phyloP scores from a whole-genome alignment of 2,888 invertebrate species.

The Tolmerus cingulatus region DNA sequence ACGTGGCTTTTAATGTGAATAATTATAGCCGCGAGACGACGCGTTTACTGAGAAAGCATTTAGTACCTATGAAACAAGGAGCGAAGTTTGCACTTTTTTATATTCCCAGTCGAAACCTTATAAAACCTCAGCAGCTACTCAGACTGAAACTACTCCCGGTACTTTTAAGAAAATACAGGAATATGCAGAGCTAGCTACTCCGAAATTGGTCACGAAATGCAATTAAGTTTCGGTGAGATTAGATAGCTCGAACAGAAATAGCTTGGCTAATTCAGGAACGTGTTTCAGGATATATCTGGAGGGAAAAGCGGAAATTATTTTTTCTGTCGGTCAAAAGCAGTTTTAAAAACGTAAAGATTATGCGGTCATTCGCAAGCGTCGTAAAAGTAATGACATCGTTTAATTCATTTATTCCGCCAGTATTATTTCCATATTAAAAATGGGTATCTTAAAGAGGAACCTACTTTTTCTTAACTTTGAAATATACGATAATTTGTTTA shows the following conservation, averaged over 20 bases:
- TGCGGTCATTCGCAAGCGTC: background rate
- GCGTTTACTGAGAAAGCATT: conserved; percentile 21
- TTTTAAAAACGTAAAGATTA: background rate
- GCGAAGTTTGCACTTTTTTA: background rate
- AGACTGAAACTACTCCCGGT: background rate
- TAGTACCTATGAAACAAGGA: background rate
- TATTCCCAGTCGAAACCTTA: background rate
- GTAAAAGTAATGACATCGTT: background rate
- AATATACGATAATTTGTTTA: background rate
- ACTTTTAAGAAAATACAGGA: background rate
- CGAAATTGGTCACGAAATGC: background rate
- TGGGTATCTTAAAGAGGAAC: background rate
- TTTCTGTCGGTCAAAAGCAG: background rate
- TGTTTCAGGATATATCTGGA: background rate
- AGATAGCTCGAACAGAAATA: background rate
- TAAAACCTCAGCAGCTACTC: background rate
- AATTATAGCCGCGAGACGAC: conserved; percentile 46
- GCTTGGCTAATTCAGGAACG: background rate
- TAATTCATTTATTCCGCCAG: background rate
- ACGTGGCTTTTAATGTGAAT: conserved; percentile 45
- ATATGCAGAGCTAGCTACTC: background rate
- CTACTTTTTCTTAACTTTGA: background rate
- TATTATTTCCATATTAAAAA: background rate
- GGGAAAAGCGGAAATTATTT: background rate
- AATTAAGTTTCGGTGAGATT: background rate